Evolutionary conservation across 2,113 vertebrate genomes (phyloP).

Genomic region (Canis aureus): DNA sequence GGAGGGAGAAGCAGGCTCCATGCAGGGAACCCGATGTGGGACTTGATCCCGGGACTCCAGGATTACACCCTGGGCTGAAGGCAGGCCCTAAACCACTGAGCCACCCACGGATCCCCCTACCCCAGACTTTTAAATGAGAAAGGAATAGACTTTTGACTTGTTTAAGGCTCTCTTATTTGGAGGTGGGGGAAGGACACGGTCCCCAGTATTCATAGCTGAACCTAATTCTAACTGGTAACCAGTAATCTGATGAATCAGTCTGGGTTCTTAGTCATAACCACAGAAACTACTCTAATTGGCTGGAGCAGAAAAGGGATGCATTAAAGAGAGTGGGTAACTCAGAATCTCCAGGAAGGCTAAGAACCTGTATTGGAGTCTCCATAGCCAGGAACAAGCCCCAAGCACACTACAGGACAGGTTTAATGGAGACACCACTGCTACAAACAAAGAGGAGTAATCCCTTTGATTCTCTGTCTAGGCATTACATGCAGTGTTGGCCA

Average conservation of each 20-base stretch:
- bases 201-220: background rate
- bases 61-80: too few relatives aligned
- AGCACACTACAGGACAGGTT: background rate
- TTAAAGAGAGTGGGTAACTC: background rate
- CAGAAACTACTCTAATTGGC: conserved; percentile 35
- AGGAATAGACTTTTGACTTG: background rate
- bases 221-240: conserved; percentile 11
- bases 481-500: background rate
- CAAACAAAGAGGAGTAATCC: background rate
- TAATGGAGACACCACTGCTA: too few relatives aligned
- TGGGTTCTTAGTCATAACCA: conserved; percentile 2
- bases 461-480: too few relatives aligned
- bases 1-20: too few relatives aligned
- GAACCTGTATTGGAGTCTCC: background rate
- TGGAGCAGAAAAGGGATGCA: background rate
- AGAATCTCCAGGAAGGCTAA: background rate
- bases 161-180: conserved; percentile 22
- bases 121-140: background rate
- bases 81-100: too few relatives aligned
- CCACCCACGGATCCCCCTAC: too few relatives aligned
- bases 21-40: too few relatives aligned
- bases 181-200: background rate
- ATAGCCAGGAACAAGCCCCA: background rate
- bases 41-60: too few relatives aligned
- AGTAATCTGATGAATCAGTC: conserved; percentile 33